These are phyloP conservation scores for Caenorhabditis plicata DNA, from an alignment of 2,888 invertebrate genomes.

Conservation along the genomic window DNA sequence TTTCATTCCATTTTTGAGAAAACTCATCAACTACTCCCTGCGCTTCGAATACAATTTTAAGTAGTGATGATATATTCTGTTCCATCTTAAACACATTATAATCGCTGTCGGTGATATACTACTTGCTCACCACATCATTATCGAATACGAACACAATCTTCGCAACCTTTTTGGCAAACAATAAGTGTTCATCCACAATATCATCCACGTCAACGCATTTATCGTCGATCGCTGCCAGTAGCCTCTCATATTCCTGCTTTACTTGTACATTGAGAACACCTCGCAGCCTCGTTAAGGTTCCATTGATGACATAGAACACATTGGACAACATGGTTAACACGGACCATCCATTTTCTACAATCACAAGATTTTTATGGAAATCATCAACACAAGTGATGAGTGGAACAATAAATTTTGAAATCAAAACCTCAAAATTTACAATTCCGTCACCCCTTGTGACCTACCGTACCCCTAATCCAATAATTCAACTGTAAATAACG, in stretches of 20 bases:
- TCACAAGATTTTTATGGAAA: no score
- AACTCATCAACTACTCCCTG: slow-evolving; percentile 14
- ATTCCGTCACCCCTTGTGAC: no score
- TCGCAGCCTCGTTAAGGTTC: slow-evolving; percentile 8
- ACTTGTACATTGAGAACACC: background rate
- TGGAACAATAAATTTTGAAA: no score
- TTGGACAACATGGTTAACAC: slow-evolving; percentile 16
- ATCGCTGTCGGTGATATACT: background rate
- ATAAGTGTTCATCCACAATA: slow-evolving; percentile 16
- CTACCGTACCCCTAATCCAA: no score
- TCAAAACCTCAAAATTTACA: no score
- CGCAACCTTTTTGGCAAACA: slow-evolving; percentile 5
- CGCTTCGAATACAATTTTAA: slow-evolving; percentile 19
- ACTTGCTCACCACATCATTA: slow-evolving; percentile 5
- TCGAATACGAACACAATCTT: slow-evolving; percentile 2
- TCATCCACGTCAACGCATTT: slow-evolving; percentile 25
- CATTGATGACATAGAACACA: slow-evolving; percentile 13
- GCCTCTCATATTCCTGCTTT: background rate
- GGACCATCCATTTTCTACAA: slow-evolving; percentile 21
- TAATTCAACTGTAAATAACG: slow-evolving; percentile 11
- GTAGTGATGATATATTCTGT: slow-evolving; percentile 9
- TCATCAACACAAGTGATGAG: no score
- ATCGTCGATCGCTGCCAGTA: slow-evolving; percentile 27
- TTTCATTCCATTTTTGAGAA: slow-evolving; percentile 6
- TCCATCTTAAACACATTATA: slow-evolving; percentile 5